These are phyloP conservation scores for Drosophila tropicalis DNA, from an alignment of 1,140 invertebrate species.

Conservation along the genomic window DNA sequence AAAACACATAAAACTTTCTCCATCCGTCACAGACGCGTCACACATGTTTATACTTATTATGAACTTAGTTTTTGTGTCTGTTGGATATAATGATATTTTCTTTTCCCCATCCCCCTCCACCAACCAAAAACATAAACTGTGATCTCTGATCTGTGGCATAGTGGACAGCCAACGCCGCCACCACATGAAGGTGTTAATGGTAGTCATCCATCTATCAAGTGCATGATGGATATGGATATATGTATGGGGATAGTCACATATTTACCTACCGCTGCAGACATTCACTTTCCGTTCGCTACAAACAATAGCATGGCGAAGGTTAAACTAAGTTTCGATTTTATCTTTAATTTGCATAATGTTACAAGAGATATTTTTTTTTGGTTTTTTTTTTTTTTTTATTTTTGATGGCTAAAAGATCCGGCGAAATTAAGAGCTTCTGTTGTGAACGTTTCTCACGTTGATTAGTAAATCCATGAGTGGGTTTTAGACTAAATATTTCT, in stretches of 20 bases:
- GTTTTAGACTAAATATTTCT: constrained; percentile 29
- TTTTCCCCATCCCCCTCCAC: not conserved
- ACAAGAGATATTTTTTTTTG: constrained; percentile 19
- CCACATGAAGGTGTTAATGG: constrained; percentile 44
- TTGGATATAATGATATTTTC: not conserved
- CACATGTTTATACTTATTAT: constrained; percentile 25
- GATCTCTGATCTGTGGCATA: constrained; percentile 6
- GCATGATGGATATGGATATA: not conserved
- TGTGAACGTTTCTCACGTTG: constrained; percentile 60
- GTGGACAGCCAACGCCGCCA: no score
- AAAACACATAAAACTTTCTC: constrained; percentile 61
- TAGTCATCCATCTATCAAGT: constrained; percentile 26
- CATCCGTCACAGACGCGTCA: constrained; percentile 7
- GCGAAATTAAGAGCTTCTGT: constrained; percentile 40
- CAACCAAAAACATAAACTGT: not conserved
- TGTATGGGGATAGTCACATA: no score
- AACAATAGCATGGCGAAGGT: constrained; percentile 32
- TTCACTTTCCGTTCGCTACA: constrained; percentile 54
- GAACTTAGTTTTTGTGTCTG: not conserved
- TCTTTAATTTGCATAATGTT: constrained; percentile 66
- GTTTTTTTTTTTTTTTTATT: no score
- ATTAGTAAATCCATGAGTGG: constrained; percentile 43
- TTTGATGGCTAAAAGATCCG: no score
- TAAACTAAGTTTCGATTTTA: constrained; percentile 31
- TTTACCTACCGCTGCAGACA: constrained; percentile 9